Conservation (phyloP, 2,888 invertebrate species). For the Melanostoma scalare region DNA sequence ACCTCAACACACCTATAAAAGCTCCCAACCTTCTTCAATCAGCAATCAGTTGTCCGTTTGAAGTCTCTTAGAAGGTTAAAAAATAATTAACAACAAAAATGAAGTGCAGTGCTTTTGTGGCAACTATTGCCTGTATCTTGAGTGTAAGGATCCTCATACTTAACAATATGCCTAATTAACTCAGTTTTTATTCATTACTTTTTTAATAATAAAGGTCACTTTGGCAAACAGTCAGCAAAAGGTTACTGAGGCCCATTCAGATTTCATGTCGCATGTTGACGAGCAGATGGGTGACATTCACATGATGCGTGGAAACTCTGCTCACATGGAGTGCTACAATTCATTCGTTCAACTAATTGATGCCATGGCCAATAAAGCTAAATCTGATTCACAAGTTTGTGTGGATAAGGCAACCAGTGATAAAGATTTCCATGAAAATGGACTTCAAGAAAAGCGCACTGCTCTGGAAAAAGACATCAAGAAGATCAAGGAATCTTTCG, state of each 20-base stretch:
- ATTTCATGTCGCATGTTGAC: constrained; percentile 6
- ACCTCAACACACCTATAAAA: constrained; percentile 32
- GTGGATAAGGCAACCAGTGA: constrained; percentile 25
- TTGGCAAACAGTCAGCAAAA: neutral
- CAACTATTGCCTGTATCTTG: neutral
- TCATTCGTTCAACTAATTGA: constrained; percentile 26
- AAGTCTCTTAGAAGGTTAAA: neutral
- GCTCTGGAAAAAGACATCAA: constrained; percentile 42
- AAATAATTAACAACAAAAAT: constrained; percentile 26
- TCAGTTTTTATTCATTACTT: neutral
- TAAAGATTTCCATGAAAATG: constrained; percentile 51
- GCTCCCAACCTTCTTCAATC: neutral
- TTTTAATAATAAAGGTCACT: neutral
- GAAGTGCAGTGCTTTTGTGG: constrained; percentile 20
- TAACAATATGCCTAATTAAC: neutral
- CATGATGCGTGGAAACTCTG: constrained; percentile 3
- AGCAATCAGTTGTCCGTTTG: constrained; percentile 20
- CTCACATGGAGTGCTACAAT: constrained; percentile 13
- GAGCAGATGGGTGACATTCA: neutral
- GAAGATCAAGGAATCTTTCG: constrained; percentile 53
- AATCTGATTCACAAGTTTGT: constrained; percentile 58
- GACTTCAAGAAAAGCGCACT: constrained; percentile 48
- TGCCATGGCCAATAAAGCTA: constrained; percentile 57
- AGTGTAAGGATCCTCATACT: constrained; percentile 18
- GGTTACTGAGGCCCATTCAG: neutral